Conservation (phyloP, 2,113 vertebrate species). For the Toxotes jaculatrix region DNA sequence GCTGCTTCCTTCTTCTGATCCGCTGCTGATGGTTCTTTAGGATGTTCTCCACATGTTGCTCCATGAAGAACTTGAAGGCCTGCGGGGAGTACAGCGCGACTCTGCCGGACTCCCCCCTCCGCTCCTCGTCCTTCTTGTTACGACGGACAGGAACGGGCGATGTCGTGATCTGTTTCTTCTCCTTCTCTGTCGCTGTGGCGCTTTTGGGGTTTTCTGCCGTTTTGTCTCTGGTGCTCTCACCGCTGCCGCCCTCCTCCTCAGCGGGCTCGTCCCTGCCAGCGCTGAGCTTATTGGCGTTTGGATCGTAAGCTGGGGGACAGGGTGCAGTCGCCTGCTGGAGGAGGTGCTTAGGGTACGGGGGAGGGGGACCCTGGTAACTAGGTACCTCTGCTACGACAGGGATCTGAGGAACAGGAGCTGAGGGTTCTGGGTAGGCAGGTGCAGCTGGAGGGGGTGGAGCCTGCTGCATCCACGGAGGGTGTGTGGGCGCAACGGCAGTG, state of each 20-base stretch:
- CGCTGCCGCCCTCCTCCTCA: slow-evolving; percentile 78
- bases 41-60: slow-evolving; percentile 98
- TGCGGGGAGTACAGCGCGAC: slow-evolving; percentile 95
- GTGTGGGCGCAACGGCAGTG: slow-evolving; percentile 94
- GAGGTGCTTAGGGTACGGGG: slow-evolving; percentile 95
- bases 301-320: slow-evolving; percentile 73
- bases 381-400: slow-evolving; percentile 71
- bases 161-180: slow-evolving; percentile 97
- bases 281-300: slow-evolving; percentile 55
- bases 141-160: slow-evolving; percentile 95
- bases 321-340: slow-evolving; percentile 87
- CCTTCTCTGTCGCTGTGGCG: slow-evolving; percentile 85
- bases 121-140: slow-evolving; percentile 93
- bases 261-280: slow-evolving; percentile 67
- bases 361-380: slow-evolving; percentile 88
- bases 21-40: slow-evolving; percentile 97
- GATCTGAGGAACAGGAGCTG: slow-evolving; percentile 63
- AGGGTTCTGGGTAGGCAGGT: slow-evolving; percentile 75
- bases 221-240: slow-evolving; percentile 79
- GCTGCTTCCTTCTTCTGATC: slow-evolving; percentile 95
- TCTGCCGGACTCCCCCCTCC: slow-evolving; percentile 90
- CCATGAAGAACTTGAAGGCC: slow-evolving; percentile 99
- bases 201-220: slow-evolving; percentile 61
- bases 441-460: slow-evolving; percentile 52
- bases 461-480: slow-evolving; percentile 93